Evolutionary conservation across 2,797 vertebrate species (phyloP).

Genomic region (Mallotus villosus): DNA sequence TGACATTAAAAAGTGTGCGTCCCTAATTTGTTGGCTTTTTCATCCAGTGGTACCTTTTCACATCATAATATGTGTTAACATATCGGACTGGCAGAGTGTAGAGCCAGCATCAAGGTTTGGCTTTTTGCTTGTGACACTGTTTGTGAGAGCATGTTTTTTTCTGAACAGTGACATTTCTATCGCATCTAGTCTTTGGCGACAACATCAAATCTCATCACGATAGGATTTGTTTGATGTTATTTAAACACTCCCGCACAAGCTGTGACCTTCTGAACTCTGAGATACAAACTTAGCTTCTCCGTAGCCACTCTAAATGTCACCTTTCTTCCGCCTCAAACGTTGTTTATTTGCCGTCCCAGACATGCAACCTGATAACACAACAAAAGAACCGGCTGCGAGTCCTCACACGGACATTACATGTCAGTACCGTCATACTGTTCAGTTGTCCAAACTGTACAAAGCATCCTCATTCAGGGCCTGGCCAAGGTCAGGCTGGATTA

Average conservation of each 20-base stretch:
- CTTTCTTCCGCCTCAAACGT: slow-evolving; percentile 64
- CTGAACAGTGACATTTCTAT: slow-evolving; percentile 46
- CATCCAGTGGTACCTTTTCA: neutral
- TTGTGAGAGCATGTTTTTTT: slow-evolving; percentile 41
- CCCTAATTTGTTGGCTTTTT: too few relatives aligned
- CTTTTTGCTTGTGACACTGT: slow-evolving; percentile 30
- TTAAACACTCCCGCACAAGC: slow-evolving; percentile 63
- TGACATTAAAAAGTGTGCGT: too few relatives aligned
- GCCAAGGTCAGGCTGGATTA: slow-evolving; percentile 84
- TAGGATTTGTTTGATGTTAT: slow-evolving; percentile 73
- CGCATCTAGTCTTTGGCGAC: slow-evolving; percentile 41
- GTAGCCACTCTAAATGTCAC: slow-evolving; percentile 77
- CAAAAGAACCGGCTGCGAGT: slow-evolving; percentile 78
- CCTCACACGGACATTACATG: slow-evolving; percentile 77
- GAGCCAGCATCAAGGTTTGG: slow-evolving; percentile 23
- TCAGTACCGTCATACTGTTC: slow-evolving; percentile 79
- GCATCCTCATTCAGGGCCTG: slow-evolving; percentile 77
- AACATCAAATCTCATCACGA: slow-evolving; percentile 70
- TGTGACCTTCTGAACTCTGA: slow-evolving; percentile 76
- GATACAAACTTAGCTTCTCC: slow-evolving; percentile 68
- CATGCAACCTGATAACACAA: slow-evolving; percentile 80
- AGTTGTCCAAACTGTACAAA: slow-evolving; percentile 82
- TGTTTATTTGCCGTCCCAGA: slow-evolving; percentile 69
- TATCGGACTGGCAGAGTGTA: neutral
- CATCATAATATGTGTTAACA: neutral